Evolutionary conservation across 2,113 vertebrate species (phyloP).

Genomic region (Aplodontia rufa): DNA sequence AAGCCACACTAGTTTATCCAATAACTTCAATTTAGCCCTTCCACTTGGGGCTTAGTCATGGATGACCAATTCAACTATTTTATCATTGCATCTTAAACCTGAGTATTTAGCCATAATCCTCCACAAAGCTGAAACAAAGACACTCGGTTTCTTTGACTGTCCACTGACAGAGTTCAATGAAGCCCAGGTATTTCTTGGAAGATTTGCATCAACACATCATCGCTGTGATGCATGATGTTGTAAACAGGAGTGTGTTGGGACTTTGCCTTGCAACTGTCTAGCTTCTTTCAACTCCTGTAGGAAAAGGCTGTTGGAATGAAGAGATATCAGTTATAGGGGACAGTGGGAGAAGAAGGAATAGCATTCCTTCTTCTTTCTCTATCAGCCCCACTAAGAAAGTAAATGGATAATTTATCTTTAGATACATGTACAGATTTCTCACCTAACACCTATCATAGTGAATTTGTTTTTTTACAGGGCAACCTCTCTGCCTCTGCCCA

Average conservation of each 20-base stretch:
- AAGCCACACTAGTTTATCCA: constrained; percentile 59
- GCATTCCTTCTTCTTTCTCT: constrained; percentile 7
- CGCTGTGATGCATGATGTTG: constrained; percentile 11
- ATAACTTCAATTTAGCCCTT: constrained; percentile 62
- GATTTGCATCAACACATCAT: constrained; percentile 61
- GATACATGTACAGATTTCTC: neutral
- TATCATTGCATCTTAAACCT: constrained; percentile 54
- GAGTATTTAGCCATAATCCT: constrained; percentile 66
- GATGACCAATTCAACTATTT: constrained; percentile 64
- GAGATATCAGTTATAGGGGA: neutral
- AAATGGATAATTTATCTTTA: constrained; percentile 27
- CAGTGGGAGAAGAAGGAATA: neutral
- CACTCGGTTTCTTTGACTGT: constrained; percentile 43
- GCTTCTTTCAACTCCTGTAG: neutral
- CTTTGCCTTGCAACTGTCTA: constrained; percentile 41
- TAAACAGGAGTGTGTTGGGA: constrained; percentile 36
- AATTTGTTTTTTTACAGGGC: neutral
- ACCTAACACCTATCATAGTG: neutral
- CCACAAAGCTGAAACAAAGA: constrained; percentile 44
- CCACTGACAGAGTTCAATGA: constrained; percentile 63
- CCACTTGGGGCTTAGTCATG: constrained; percentile 59
- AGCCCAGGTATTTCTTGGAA: constrained; percentile 70
- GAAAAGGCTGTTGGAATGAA: constrained; percentile 25
- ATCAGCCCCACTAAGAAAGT: neutral
- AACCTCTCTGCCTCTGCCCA: too few relatives aligned